phyloP scores from a whole-genome alignment of 1,140 invertebrate genomes.

The Trichonephila clavipes region DNA sequence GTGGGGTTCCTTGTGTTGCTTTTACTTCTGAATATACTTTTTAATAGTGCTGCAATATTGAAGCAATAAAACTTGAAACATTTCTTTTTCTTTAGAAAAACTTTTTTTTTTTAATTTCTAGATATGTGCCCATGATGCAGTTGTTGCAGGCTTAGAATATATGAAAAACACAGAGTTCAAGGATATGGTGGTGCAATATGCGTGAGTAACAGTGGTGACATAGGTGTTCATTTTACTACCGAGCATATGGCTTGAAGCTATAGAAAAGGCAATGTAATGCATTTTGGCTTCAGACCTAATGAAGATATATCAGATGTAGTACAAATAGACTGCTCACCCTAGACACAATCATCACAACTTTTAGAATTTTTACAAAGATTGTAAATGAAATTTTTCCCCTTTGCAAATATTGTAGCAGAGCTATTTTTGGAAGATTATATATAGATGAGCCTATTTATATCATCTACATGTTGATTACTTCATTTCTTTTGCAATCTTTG shows the following conservation, averaged over 20 bases:
- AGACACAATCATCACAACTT: slow-evolving; percentile 56
- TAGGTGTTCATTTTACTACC: slow-evolving; percentile 87
- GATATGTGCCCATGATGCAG: slow-evolving; percentile 84
- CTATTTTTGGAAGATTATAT: slow-evolving; percentile 75
- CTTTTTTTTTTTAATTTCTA: slow-evolving; percentile 70
- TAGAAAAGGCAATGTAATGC: slow-evolving; percentile 82
- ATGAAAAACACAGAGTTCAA: slow-evolving; percentile 86
- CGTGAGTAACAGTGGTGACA: slow-evolving; percentile 84
- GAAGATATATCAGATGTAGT: slow-evolving; percentile 74
- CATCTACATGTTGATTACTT: slow-evolving; percentile 49
- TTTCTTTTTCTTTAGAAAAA: too few species aligned
- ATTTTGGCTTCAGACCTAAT: slow-evolving; percentile 80
- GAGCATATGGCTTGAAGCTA: slow-evolving; percentile 90
- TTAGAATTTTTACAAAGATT: slow-evolving; percentile 73
- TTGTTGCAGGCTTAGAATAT: slow-evolving; percentile 83
- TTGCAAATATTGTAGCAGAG: slow-evolving; percentile 69
- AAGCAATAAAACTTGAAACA: too few species aligned
- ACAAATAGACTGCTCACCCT: slow-evolving; percentile 69
- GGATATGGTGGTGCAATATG: slow-evolving; percentile 90
- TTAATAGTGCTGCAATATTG: too few species aligned
- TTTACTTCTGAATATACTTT: too few species aligned
- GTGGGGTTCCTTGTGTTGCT: too few species aligned
- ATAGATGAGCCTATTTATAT: slow-evolving; percentile 70
- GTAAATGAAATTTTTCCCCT: slow-evolving; percentile 59
- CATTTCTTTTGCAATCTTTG: slow-evolving; percentile 5